Percentiles rank a stretch among this genome's conserved stretches.
These are phyloP conservation scores for Clupea harengus DNA, from an alignment of 2,113 vertebrate species.

Conservation along the genomic window DNA sequence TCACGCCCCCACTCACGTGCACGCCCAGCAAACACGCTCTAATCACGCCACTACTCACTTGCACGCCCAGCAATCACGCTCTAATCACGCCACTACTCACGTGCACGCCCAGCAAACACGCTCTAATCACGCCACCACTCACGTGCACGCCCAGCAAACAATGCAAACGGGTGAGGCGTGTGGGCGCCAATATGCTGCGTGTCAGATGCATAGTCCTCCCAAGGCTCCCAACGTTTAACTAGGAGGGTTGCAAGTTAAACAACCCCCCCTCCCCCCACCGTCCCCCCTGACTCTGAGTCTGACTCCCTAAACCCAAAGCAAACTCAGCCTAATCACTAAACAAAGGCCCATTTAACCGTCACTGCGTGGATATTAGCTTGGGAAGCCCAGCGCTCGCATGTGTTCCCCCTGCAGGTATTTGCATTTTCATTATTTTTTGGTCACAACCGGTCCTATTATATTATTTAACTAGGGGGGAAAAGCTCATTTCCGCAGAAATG, in stretches of 20 bases:
- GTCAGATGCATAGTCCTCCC: slow-evolving; percentile 53
- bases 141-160: neutral
- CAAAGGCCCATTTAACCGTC: slow-evolving; percentile 76
- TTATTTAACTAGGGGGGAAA: slow-evolving; percentile 38
- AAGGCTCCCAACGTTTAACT: slow-evolving; percentile 25
- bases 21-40: slow-evolving; percentile 4
- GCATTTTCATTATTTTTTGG: slow-evolving; percentile 74
- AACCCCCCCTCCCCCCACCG: slow-evolving; percentile 57
- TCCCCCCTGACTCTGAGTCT: slow-evolving; percentile 13
- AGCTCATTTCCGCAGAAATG: slow-evolving; percentile 71
- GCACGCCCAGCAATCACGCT: neutral
- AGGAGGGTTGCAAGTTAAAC: slow-evolving; percentile 63
- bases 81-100: neutral
- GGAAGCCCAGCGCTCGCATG: slow-evolving; percentile 63
- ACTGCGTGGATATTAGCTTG: slow-evolving; percentile 65
- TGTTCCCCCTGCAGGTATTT: slow-evolving; percentile 58
- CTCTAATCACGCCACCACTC: slow-evolving; percentile 15
- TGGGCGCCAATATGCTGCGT: slow-evolving; percentile 63
- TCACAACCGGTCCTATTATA: slow-evolving; percentile 46
- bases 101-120: neutral
- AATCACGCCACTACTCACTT: too few species aligned
- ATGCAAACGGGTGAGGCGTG: slow-evolving; percentile 47
- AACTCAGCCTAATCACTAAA: slow-evolving; percentile 73
- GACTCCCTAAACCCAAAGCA: slow-evolving; percentile 65
- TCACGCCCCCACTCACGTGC: slow-evolving; percentile 6